phyloP scores from a whole-genome alignment of 2,888 invertebrate species.

The Chaetogeoica ovagalla region DNA sequence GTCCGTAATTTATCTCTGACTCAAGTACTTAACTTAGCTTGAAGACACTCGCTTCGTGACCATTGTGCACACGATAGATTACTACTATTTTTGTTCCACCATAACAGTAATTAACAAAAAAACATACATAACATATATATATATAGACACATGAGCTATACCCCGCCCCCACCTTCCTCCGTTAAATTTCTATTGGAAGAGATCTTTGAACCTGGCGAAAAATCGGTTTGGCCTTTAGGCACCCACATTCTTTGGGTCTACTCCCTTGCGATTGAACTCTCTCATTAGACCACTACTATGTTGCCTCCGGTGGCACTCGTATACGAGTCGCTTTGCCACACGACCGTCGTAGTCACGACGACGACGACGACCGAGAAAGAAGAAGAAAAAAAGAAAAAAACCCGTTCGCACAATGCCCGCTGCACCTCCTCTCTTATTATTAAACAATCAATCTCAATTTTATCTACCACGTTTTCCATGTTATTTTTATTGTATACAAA shows the following conservation, averaged over 20 bases:
- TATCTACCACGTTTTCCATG: constrained; percentile 39
- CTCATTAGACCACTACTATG: constrained; percentile 28
- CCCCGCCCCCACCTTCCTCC: neutral
- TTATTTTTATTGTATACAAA: constrained; percentile 45
- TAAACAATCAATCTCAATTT: constrained; percentile 48
- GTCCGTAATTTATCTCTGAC: neutral
- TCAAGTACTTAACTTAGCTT: neutral
- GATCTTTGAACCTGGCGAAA: constrained; percentile 49
- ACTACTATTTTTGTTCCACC: constrained; percentile 5
- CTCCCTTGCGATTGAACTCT: constrained; percentile 24
- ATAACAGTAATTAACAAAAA: constrained; percentile 22
- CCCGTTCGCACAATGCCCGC: constrained; percentile 21
- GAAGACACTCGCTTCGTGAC: neutral
- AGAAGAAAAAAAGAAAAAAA: constrained; percentile 28
- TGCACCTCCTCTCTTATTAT: neutral
- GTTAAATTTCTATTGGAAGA: constrained; percentile 24
- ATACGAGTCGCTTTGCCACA: constrained; percentile 28
- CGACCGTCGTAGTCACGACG: constrained; percentile 38
- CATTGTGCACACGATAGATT: constrained; percentile 4
- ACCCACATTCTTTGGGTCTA: constrained; percentile 39
- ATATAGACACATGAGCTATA: neutral
- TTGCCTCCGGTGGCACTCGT: constrained; percentile 48
- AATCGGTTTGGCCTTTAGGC: constrained; percentile 48
- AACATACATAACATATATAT: neutral
- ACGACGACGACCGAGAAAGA: constrained; percentile 26